phyloP scores from a whole-genome alignment of 2,888 invertebrate species.

The Patella ulyssiponensis region DNA sequence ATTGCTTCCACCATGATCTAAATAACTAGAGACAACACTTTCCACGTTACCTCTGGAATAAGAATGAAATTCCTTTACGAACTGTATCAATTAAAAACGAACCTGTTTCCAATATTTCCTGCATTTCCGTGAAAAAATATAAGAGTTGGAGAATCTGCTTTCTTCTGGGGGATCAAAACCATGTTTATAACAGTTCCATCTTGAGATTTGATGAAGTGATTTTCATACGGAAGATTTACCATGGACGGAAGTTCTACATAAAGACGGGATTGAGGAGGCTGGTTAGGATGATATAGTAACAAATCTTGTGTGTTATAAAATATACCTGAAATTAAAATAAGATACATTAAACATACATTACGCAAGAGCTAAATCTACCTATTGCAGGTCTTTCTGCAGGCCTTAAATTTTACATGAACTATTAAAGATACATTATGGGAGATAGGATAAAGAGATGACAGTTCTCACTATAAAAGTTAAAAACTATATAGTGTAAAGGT shows the following conservation, averaged over 20 bases:
- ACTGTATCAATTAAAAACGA: background rate
- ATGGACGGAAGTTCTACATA: constrained; percentile 88
- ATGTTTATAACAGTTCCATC: constrained; percentile 71
- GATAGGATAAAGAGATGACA: too few relatives aligned
- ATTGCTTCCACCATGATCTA: too few relatives aligned
- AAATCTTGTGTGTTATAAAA: constrained; percentile 86
- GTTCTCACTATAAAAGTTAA: too few relatives aligned
- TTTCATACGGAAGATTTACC: constrained; percentile 90
- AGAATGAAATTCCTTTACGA: too few relatives aligned
- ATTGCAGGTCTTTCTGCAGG: too few relatives aligned
- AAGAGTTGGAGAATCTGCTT: constrained; percentile 80
- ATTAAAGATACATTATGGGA: too few relatives aligned
- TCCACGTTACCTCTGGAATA: too few relatives aligned
- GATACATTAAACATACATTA: background rate
- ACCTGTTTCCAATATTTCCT: constrained; percentile 92
- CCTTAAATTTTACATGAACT: too few relatives aligned
- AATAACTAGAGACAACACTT: too few relatives aligned
- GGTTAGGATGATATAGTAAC: constrained; percentile 89
- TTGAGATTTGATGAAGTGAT: constrained; percentile 78
- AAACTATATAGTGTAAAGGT: too few relatives aligned
- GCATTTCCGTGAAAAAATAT: constrained; percentile 96
- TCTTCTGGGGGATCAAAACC: constrained; percentile 71
- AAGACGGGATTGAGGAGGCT: constrained; percentile 89
- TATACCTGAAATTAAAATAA: constrained; percentile 50
- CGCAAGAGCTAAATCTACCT: too few relatives aligned